These are phyloP conservation scores for Notodonta ziczac DNA, from an alignment of 2,888 invertebrate genomes.

Conservation along the genomic window DNA sequence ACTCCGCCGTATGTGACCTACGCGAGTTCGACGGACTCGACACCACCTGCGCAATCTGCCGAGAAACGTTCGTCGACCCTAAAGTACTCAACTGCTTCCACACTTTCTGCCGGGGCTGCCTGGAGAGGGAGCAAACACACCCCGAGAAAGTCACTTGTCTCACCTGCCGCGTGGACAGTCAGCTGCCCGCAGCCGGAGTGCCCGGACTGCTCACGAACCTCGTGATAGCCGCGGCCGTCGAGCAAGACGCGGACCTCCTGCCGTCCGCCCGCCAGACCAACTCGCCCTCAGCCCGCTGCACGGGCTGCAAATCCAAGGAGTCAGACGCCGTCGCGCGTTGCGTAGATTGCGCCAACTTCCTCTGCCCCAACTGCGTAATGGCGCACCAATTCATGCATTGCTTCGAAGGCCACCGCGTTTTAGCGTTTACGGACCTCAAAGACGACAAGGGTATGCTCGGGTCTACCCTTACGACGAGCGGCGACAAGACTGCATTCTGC, in stretches of 20 bases:
- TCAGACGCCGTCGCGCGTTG: constrained; percentile 97
- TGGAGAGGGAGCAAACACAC: constrained; percentile 89
- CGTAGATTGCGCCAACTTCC: constrained; percentile 97
- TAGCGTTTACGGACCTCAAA: constrained; percentile 87
- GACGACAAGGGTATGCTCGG: constrained; percentile 84
- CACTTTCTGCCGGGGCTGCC: constrained; percentile 92
- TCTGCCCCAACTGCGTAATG: constrained; percentile 99
- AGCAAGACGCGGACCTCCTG: constrained; percentile 81
- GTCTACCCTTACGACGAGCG: constrained; percentile 82
- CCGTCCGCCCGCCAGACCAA: constrained; percentile 75
- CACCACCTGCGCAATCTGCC: constrained; percentile 88
- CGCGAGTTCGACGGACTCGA: constrained; percentile 86
- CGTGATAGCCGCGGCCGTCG: constrained; percentile 82
- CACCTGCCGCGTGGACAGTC: constrained; percentile 84
- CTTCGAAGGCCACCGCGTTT: constrained; percentile 97
- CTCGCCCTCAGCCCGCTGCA: constrained; percentile 89
- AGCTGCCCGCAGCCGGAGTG: constrained; percentile 83
- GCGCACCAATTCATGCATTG: constrained; percentile 99
- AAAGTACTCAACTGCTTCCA: constrained; percentile 93
- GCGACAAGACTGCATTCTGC: constrained; percentile 89
- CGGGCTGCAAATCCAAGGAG: constrained; percentile 98
- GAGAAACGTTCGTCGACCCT: constrained; percentile 89
- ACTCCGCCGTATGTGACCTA: constrained; percentile 92
- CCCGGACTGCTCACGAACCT: constrained; percentile 88
- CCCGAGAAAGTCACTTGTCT: constrained; percentile 91